Base-by-base conservation (phyloP, 64 coral and sea anemone species). In the Catalaphyllia jardinei region DNA sequence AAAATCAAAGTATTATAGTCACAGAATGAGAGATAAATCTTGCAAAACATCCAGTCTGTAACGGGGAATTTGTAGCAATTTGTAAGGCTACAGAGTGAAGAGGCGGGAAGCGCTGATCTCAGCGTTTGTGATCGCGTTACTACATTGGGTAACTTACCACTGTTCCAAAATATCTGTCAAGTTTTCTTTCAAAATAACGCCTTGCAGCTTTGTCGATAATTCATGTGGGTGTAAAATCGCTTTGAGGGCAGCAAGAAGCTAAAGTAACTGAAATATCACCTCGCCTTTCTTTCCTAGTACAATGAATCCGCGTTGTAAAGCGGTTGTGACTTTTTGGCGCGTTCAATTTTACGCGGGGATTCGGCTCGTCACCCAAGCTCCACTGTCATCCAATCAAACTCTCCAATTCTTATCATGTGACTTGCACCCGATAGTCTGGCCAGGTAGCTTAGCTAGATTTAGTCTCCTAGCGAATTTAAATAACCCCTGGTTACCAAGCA, bases 291-390 rank as follows among this genome's bases (percentile, higher is more conserved):
- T 71, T 28, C 38, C 35, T 8, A 69, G 59, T 39, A 42, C 80
- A 90, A 69, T 87, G 94, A 63, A 82, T 91, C 61, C 62, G 82
- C 87, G 62, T 71, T 79, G 31, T 69, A 77, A n/a, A 96, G 91
- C 95, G 92, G 95, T 97, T 97, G 95, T 87, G 90, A 79, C 2
- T 87, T 87, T 96, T 97, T 97, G 95, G 95, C 95, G 95, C 95
- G 95, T 97, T 97, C 89, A 93, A 91, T 90, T 96, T 94, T 97
- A 97, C 95, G 95, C 95, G 94, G 95, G 95, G 88, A 96, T 91
- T 88, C 87, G 72, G 88, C 57, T 13, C 71, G 22, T 89, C 60
- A 71, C 30, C 28, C 33, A 16, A 27, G 22, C 62, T 71, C 81
- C 22, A 0, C 20, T 85, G 22, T 71, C 59, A 89, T 67, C 94